Evolutionary conservation across 2,797 vertebrate species (phyloP).

Genomic region (Nyctibius grandis): DNA sequence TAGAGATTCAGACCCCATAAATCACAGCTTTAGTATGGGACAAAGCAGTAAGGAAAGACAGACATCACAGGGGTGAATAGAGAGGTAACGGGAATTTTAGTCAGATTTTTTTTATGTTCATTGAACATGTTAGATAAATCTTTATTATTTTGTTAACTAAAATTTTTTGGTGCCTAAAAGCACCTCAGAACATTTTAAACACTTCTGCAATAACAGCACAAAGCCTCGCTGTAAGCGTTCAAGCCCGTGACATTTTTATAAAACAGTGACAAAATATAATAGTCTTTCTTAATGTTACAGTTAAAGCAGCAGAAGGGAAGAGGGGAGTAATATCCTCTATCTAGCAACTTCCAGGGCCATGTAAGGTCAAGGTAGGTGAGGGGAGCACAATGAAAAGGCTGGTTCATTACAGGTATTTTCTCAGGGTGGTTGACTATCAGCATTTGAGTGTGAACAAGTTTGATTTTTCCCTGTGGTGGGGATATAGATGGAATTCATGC

Average conservation of each 20-base stretch:
- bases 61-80: neutral
- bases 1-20: neutral
- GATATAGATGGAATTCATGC: neutral
- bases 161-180: neutral
- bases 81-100: neutral
- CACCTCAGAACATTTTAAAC: neutral
- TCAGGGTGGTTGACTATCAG: neutral
- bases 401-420: neutral
- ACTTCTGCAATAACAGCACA: neutral
- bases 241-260: neutral
- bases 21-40: neutral
- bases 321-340: neutral
- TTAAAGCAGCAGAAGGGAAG: neutral
- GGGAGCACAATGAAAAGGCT: neutral
- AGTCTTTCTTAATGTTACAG: neutral
- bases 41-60: neutral
- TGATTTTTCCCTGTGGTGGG: neutral
- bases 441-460: fast-evolving
- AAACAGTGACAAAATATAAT: neutral
- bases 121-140: neutral
- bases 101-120: neutral
- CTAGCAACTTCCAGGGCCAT: neutral
- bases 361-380: neutral
- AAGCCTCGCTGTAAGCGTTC: neutral
- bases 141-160: neutral